These are phyloP conservation scores for Phaedon cochleariae DNA, from an alignment of 2,888 invertebrate species.

Conservation along the genomic window DNA sequence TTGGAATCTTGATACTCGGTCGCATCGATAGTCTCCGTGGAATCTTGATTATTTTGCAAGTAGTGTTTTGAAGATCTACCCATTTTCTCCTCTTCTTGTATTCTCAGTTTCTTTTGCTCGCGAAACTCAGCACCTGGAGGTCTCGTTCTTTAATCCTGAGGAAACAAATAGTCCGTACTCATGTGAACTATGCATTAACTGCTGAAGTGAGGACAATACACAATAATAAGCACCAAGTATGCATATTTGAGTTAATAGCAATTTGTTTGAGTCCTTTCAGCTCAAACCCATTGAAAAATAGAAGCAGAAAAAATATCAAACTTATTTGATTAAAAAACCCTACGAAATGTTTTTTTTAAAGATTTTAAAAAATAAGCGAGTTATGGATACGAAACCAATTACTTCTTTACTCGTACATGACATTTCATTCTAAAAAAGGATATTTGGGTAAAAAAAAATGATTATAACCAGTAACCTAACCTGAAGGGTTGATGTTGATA, in stretches of 20 bases:
- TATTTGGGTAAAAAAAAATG: slow-evolving; percentile 5
- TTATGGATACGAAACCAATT: slow-evolving; percentile 10
- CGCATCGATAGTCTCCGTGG: too few species aligned
- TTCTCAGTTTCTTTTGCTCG: slow-evolving; percentile 14
- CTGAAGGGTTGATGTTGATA: not conserved
- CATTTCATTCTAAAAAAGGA: slow-evolving; percentile 1
- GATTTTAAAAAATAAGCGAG: not conserved
- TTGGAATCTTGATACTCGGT: too few species aligned
- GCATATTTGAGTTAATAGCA: too few species aligned
- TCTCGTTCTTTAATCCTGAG: not conserved
- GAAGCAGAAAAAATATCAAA: not conserved
- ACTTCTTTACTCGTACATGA: slow-evolving; percentile 7
- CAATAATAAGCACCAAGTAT: too few species aligned
- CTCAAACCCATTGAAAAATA: too few species aligned
- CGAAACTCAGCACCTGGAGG: slow-evolving; percentile 13
- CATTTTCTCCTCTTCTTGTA: slow-evolving; percentile 22
- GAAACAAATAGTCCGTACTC: not conserved
- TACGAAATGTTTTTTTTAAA: slow-evolving; percentile 4
- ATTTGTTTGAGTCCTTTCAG: too few species aligned
- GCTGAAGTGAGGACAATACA: too few species aligned
- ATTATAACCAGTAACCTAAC: slow-evolving; percentile 6
- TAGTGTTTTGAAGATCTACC: slow-evolving; percentile 4
- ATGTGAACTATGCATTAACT: slow-evolving; percentile 1
- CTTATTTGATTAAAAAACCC: not conserved
- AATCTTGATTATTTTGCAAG: too few species aligned